These are phyloP conservation scores for Ophiothrix spiculata DNA, from an alignment of 35 echinoderm and acorn worm genomes.

Conservation along the genomic window DNA sequence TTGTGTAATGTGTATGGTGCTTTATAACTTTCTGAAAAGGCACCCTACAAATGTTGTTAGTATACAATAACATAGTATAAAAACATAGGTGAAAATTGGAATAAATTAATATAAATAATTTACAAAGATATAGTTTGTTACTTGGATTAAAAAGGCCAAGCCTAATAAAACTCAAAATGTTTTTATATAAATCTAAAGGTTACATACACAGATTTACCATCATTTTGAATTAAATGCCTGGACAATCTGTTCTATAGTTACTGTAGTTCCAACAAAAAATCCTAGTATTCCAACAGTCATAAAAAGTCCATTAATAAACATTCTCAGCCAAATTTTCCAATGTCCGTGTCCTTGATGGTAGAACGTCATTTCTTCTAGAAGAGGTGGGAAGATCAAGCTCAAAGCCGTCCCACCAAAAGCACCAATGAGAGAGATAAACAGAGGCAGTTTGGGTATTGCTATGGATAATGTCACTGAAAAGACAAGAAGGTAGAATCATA, in stretches of 20 bases:
- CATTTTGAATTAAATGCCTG: no score
- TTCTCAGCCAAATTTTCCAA: slow-evolving; percentile 3
- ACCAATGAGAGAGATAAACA: slow-evolving; percentile 88
- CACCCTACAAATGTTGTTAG: no score
- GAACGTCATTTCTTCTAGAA: slow-evolving; percentile 70
- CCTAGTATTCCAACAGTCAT: slow-evolving; percentile 70
- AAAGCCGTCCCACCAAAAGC: slow-evolving; percentile 73
- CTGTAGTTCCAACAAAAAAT: slow-evolving; percentile 64
- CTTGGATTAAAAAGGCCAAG: no score
- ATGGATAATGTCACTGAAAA: slow-evolving; percentile 76
- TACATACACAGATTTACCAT: no score
- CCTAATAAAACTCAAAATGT: no score
- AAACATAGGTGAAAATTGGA: no score
- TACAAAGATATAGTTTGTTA: no score
- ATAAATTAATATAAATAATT: no score
- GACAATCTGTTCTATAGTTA: slow-evolving; percentile 70
- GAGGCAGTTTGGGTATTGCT: slow-evolving; percentile 74
- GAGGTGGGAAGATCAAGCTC: slow-evolving; percentile 80
- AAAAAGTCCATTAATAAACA: slow-evolving; percentile 51
- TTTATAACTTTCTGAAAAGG: no score
- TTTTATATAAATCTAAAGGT: no score
- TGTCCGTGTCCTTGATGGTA: slow-evolving; percentile 41
- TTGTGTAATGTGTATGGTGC: no score
- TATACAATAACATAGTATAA: no score
- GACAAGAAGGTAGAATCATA: background rate